Percentiles rank a stretch among this genome's conserved stretches.
phyloP scores from a whole-genome alignment of 2,888 invertebrate species.

The Leptopilina drosophilae region DNA sequence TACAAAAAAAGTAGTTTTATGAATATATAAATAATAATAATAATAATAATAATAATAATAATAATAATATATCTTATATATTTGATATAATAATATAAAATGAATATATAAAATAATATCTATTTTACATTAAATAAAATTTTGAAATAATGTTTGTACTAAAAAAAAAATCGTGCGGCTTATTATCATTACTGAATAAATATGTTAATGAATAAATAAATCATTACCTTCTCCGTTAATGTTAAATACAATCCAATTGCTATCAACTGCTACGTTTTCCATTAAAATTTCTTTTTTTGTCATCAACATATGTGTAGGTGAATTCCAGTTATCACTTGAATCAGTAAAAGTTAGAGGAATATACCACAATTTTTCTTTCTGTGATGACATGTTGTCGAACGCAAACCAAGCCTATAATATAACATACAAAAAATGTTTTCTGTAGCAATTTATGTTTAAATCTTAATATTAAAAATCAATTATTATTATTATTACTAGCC shows the following conservation, averaged over 20 bases:
- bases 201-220: too few relatives aligned
- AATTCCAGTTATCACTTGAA: constrained; percentile 56
- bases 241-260: constrained; percentile 69
- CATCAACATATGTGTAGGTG: constrained; percentile 64
- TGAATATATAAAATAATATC: too few relatives aligned
- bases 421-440: not conserved
- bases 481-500: too few relatives aligned
- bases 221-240: constrained; percentile 65
- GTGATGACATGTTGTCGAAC: constrained; percentile 3
- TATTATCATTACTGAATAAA: not conserved
- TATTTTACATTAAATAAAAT: constrained; percentile 37
- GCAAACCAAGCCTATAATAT: constrained; percentile 10
- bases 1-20: constrained; percentile 29
- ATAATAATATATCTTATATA: too few relatives aligned
- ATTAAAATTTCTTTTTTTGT: constrained; percentile 57
- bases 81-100: too few relatives aligned
- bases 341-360: constrained; percentile 65
- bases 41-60: too few relatives aligned
- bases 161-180: constrained; percentile 20
- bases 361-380: constrained; percentile 63
- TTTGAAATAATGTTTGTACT: constrained; percentile 39
- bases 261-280: constrained; percentile 49
- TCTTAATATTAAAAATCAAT: not conserved
- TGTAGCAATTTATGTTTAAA: not conserved
- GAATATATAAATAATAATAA: too few relatives aligned